Evolutionary conservation across 2,113 vertebrate species (phyloP), one percentile per base, ranked within the genome.

Genomic region (Nothobranchius furzeri): DNA sequence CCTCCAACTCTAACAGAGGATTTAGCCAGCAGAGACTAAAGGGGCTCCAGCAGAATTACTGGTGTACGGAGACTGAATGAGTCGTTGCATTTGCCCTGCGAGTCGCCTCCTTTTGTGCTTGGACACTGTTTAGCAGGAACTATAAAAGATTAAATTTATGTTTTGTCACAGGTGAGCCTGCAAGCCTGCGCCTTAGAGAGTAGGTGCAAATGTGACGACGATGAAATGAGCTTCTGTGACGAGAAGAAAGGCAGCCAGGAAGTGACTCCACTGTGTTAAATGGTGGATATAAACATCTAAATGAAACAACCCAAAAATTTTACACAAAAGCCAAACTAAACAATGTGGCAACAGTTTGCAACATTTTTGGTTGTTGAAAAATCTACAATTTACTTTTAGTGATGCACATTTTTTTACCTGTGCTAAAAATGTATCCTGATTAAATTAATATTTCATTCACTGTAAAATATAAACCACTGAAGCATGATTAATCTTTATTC

Each of bases 1-100:
- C 83, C 86, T 89, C 84, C 65, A 77, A 87, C 88, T 88, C 88
- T 88, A 89, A 90, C 88, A 86, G 87, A 88, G 89, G 90, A 88
- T 90, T 91, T 90, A 91, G 89, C 85, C 86, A 61, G 84, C 80
- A 86, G 84, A 89, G 85, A 88, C 85, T 86, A 83, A 85, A 79
- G 78, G 83, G 79, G 82, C 74, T 79, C 14, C 53, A 76, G 79
- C 78, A 85, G 87, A 88, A 89, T 89, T 89, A 91, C 85, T 79
- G 30, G 84, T 85, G 83, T 75, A 81, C 64, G 83, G 85, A 81
- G 79, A 75, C 68, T 17, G 83, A 86, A 89, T 85, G 87, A 87
- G 78, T 79, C 73, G 64, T 68, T 40, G 74, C 83, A 80, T 89
- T 88, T 81, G 85, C 85, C 70, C 80, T 40, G 81, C 83, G 48